A percentile compares a stretch with the other conserved stretches of the same genome.
Evolutionary conservation across 2,113 vertebrate species (phyloP).

Genomic region (Plotosus lineatus): DNA sequence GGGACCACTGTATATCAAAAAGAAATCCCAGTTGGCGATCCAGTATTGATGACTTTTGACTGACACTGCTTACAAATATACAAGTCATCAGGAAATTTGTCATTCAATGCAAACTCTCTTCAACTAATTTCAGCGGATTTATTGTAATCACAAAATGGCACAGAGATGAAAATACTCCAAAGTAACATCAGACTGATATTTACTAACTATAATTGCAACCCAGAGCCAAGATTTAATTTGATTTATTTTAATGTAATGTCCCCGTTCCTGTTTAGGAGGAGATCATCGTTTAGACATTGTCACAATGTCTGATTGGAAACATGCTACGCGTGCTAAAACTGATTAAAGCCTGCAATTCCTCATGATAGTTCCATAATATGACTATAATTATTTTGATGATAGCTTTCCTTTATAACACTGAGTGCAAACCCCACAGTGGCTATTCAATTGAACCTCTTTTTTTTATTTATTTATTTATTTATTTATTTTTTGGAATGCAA

Average conservation of each 20-base stretch:
- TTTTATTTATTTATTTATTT: slow-evolving; percentile 36
- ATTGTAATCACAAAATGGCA: background rate
- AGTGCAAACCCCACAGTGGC: slow-evolving; percentile 44
- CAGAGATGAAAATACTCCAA: background rate
- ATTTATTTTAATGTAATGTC: background rate
- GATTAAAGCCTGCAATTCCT: background rate
- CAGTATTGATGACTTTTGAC: slow-evolving; percentile 28
- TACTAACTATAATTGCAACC: background rate
- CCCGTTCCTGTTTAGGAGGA: background rate
- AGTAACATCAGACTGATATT: background rate
- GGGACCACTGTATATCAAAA: too few relatives aligned
- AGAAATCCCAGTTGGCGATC: slow-evolving; percentile 24
- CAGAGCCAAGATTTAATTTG: background rate
- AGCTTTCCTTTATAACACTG: background rate
- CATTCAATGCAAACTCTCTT: slow-evolving; percentile 4
- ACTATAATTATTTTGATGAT: slow-evolving; percentile 33
- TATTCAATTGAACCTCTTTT: slow-evolving; percentile 37
- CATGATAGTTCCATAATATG: slow-evolving; percentile 5
- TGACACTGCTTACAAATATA: background rate
- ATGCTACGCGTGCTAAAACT: background rate
- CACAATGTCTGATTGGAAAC: background rate
- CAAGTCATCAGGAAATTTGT: slow-evolving; percentile 28
- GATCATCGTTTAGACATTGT: background rate
- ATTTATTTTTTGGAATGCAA: slow-evolving; percentile 56
- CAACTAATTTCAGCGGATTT: slow-evolving; percentile 15